Percentiles rank a stretch among this genome's conserved stretches.
Evolutionary conservation across 2,797 vertebrate species (phyloP).

Genomic region (Limosa lapponica): DNA sequence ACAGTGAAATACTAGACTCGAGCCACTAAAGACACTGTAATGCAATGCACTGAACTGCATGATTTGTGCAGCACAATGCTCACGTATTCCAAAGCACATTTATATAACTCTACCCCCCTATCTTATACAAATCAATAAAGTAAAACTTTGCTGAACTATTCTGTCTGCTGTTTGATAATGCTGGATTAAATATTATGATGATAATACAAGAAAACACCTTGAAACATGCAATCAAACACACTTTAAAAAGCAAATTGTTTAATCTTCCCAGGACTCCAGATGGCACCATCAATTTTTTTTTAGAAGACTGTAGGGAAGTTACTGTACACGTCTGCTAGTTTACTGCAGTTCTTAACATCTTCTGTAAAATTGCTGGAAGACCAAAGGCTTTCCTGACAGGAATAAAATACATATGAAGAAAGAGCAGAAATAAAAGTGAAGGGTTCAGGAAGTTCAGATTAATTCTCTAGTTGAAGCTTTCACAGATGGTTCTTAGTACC

Average conservation of each 20-base stretch:
- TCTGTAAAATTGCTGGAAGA: slow-evolving; percentile 50
- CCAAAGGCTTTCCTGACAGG: slow-evolving; percentile 59
- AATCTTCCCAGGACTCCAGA: slow-evolving; percentile 53
- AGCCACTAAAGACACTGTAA: neutral
- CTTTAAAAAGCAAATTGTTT: slow-evolving; percentile 48
- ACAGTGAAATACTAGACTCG: neutral
- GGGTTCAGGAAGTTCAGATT: slow-evolving; percentile 62
- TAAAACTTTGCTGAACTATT: neutral
- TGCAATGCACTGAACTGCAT: neutral
- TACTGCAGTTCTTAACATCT: slow-evolving; percentile 38
- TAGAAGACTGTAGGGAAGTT: slow-evolving; percentile 19
- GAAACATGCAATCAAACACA: neutral
- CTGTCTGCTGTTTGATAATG: neutral
- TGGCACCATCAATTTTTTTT: slow-evolving; percentile 24
- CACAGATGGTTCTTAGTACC: slow-evolving; percentile 17
- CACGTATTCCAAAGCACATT: neutral
- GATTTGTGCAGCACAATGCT: neutral
- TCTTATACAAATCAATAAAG: neutral
- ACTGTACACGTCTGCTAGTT: neutral
- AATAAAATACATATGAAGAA: slow-evolving; percentile 32
- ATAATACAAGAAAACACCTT: neutral
- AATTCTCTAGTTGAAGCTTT: slow-evolving; percentile 22
- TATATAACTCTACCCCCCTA: neutral
- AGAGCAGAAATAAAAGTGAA: slow-evolving; percentile 50
- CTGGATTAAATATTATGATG: neutral